Evolutionary conservation across 2,113 vertebrate genomes (phyloP), one percentile per base, ranked within the genome.

Genomic region (Ornithorhynchus anatinus): DNA sequence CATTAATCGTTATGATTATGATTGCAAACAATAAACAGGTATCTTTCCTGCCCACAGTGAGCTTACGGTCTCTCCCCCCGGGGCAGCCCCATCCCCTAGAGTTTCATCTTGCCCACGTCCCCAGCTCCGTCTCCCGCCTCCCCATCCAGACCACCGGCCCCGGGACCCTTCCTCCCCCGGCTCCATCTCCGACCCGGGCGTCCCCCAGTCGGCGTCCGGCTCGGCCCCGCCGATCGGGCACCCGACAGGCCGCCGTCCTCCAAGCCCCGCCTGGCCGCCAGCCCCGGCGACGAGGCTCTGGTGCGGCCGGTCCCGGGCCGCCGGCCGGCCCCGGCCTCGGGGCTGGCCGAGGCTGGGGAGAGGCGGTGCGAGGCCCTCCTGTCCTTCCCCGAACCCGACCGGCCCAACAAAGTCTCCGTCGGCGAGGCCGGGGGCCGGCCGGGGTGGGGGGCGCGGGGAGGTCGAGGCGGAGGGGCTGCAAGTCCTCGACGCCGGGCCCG

Each of bases 381-480:
- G 5, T 7, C 19, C 31, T 16, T 16, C 42, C 37, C 50, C 5
- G 4, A 5, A 32, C 27, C 51, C 3, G 31, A 25, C 23, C 42
- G 19, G 9, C n/a, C 7, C 19, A 23, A 3, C 8, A 35, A 29
- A 7, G 19, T 16, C 43, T 1, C 5, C 5, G 8, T 37, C 10
- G 1, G 5, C 17, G 12, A 52, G 19, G 0, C 5, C 32, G 37
- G 39, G 25, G 32, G 23, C 16, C 3, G 1, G 12, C 0, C n/a
- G n/a, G n/a, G n/a, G n/a, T n/a, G 16, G 5, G 44, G 27, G 15
- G 22, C 13, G 44, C 2, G 13, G 20, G 44, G 5, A 23, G 23
- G 43, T 11, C 10, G 22, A 7, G 22, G 20, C 22, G 13, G 22
- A 7, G 27, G 22, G 27, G 3, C 3, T 25, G 16, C 44, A 47